These are phyloP conservation scores for Amphimedon queenslandica DNA, from an alignment of 37 sponge, comb jelly and placozoan genomes.

Conservation along the genomic window DNA sequence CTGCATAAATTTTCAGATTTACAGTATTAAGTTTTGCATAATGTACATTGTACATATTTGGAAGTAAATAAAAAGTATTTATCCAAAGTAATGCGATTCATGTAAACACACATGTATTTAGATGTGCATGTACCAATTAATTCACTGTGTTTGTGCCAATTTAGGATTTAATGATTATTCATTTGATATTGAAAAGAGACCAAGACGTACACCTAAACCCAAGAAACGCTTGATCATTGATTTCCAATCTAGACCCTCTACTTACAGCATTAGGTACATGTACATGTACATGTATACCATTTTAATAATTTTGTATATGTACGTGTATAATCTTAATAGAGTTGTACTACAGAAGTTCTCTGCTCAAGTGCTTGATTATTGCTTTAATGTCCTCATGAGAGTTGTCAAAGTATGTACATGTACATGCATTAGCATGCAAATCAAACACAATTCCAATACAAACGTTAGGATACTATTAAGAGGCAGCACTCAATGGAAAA, in stretches of 20 bases:
- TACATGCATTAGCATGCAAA: not conserved
- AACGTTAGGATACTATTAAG: conserved; percentile 69
- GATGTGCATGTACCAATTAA: too few relatives aligned
- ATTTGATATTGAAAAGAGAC: conserved; percentile 70
- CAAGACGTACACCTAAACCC: conserved; percentile 46
- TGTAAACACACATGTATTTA: too few relatives aligned
- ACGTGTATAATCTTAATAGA: conserved; percentile 2
- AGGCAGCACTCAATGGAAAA: conserved; percentile 75
- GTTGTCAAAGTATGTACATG: conserved; percentile 55
- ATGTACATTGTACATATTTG: too few relatives aligned
- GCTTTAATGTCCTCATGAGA: conserved; percentile 87
- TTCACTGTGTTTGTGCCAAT: not conserved
- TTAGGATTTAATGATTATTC: conserved; percentile 56
- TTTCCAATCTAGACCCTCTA: conserved; percentile 55
- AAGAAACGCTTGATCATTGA: conserved; percentile 32
- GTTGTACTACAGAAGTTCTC: conserved; percentile 67
- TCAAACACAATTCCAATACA: too few relatives aligned
- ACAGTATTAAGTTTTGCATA: too few relatives aligned
- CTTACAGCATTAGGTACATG: conserved; percentile 77
- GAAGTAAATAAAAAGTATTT: too few relatives aligned
- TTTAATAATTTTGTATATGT: not conserved
- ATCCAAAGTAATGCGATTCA: too few relatives aligned
- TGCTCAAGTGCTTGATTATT: conserved; percentile 81
- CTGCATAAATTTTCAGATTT: too few relatives aligned
- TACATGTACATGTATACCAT: too few relatives aligned